Evolutionary conservation across 1,140 invertebrate species (phyloP), one percentile per base, ranked within the genome.

Genomic region (Orchesella cincta): DNA sequence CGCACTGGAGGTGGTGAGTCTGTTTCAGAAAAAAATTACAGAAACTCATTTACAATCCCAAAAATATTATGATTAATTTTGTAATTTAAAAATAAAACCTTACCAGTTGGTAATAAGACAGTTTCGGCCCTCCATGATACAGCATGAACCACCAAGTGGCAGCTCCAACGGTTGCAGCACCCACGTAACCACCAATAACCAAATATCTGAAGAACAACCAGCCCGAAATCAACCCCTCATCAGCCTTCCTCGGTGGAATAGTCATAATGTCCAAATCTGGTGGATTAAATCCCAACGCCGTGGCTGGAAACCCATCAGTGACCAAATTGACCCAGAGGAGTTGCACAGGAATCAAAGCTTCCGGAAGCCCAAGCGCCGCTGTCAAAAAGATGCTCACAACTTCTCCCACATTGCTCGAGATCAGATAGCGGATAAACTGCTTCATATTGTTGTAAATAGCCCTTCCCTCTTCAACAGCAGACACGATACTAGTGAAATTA

Each of bases 401-500:
- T 89, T 99, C 98, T 90, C 98, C 98, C 88, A 99, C 98, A 89
- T 99, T 99, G 83, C 98, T 99, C 71, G 98, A 99, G 86, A 99
- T 99, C 80, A 99, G 90, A 86, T 99, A 99, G 85, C 98, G 94
- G 87, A 99, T 99, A 87, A 99, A 99, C 87, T 99, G 98, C 88
- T 99, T 99, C 98, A 99, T 99, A 92, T 99, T 99, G 89, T 99
- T 99, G 89, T 98, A 98, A 86, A 98, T 98, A 83, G 96, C 95
- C 86, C 94, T 92, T 85, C 98, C 98, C 91, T 99, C 98, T 86
- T 99, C 98, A 88, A 99, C 98, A 85, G 98, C 98, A 80, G 98
- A 91, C 64, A 99, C 98, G 87, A 99, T 99, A 82, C 96, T 97
- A 75, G 97, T 95, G 91, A 99, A 99, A 90, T 99, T 99, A 85